phyloP scores from a whole-genome alignment of 2,888 invertebrate genomes.

The Papilio gigon region DNA sequence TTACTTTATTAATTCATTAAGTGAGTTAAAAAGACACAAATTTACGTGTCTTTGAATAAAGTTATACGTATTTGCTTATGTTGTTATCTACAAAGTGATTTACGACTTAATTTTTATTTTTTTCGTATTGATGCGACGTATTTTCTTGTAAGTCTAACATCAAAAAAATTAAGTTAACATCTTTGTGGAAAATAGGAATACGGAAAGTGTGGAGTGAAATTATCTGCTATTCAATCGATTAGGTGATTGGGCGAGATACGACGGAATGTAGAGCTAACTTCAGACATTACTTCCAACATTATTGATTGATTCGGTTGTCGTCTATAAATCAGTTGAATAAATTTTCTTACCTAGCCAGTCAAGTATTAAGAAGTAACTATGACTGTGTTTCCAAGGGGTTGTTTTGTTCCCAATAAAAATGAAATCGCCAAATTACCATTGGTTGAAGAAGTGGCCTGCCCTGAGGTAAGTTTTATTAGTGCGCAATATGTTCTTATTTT shows the following conservation, averaged over 20 bases:
- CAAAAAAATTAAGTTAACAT: too few species aligned
- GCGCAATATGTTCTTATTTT: conserved; percentile 29
- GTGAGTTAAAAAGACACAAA: too few species aligned
- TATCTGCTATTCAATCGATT: conserved; percentile 32
- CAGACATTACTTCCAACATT: neutral
- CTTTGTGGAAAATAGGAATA: neutral
- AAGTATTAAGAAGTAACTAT: conserved; percentile 69
- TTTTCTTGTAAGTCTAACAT: too few species aligned
- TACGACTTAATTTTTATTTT: too few species aligned
- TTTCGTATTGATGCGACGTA: too few species aligned
- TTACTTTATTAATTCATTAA: too few species aligned
- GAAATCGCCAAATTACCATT: conserved; percentile 85
- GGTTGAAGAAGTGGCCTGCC: conserved; percentile 73
- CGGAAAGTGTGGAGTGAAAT: conserved; percentile 26
- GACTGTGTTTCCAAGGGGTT: conserved; percentile 91
- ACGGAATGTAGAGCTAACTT: neutral
- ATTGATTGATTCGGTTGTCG: neutral
- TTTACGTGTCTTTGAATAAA: too few species aligned
- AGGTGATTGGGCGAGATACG: neutral
- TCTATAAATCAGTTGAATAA: neutral
- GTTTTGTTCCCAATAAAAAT: conserved; percentile 85
- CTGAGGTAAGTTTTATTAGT: conserved; percentile 58
- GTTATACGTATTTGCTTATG: too few species aligned
- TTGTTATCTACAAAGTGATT: too few species aligned
- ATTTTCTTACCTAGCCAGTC: neutral